A percentile compares a stretch with the other conserved stretches of the same genome.
phyloP scores from a whole-genome alignment of 2,888 invertebrate species.

The Gastrophysa polygoni region DNA sequence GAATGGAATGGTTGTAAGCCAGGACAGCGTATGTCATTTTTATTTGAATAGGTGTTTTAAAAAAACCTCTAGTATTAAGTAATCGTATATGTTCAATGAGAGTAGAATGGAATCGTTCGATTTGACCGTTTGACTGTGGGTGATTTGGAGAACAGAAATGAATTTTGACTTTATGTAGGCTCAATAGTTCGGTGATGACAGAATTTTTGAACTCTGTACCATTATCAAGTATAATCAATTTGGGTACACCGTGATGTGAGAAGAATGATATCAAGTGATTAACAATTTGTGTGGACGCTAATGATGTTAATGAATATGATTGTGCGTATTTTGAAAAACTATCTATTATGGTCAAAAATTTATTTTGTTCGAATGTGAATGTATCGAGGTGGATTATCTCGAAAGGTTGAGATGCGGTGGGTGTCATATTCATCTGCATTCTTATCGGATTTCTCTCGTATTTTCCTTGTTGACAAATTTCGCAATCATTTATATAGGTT shows the following conservation, averaged over 20 bases:
- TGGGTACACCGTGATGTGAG: conserved; percentile 15
- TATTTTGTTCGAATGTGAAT: neutral
- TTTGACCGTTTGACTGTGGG: conserved; percentile 15
- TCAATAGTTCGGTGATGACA: conserved; percentile 13
- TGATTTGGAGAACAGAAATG: conserved; percentile 17
- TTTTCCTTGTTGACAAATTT: too few relatives aligned
- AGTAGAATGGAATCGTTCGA: conserved; percentile 16
- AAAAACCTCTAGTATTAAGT: conserved; percentile 1
- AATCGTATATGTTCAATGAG: conserved; percentile 7
- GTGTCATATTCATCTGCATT: neutral
- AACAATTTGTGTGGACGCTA: too few relatives aligned
- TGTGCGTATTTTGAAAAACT: neutral
- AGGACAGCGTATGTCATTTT: neutral
- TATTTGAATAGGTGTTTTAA: neutral
- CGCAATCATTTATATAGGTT: too few relatives aligned
- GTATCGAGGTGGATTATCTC: neutral
- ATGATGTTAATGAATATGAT: neutral
- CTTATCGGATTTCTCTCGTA: neutral
- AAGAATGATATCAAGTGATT: too few relatives aligned
- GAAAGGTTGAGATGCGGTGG: neutral
- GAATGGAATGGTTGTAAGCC: neutral
- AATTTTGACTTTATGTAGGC: conserved; percentile 14
- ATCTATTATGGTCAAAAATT: neutral
- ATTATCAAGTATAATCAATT: conserved; percentile 1
- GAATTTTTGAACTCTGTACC: conserved; percentile 5